Base-by-base conservation (phyloP, 2,113 vertebrate species). In the Capreolus pygargus region DNA sequence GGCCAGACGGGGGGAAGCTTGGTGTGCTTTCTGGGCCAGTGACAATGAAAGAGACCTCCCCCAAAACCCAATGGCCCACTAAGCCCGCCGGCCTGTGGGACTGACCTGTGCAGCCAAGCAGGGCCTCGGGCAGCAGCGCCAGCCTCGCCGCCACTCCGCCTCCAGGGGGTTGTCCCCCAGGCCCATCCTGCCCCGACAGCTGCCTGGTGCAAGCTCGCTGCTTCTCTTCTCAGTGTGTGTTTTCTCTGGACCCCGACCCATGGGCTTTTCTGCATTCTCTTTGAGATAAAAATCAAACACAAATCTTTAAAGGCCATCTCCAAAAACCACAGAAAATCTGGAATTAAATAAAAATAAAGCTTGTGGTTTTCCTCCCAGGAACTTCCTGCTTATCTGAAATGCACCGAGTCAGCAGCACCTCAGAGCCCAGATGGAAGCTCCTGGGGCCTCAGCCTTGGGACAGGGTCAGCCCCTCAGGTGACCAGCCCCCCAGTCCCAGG, bases 291-390 rank as follows among this genome's bases (percentile, higher is more conserved):
- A 97, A 96, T 70, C 95, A 93, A 89, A 85, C 55, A 33, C 54
- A 86, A 70, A 91, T 61, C 90, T 96, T 98, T 43, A 89, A 97
- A 97, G 92, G 50, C 76, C 86, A 36, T 81, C 97, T 98, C 97
- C 85, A 84, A 94, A 95, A 95, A 36, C 86, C 39, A 0, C 89
- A 97, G 85, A 82, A 45, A 1, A 67, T 84, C 89, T 78, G 76
- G 82, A 47, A 67, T 64, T 36, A 74, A 94, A 83, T 10, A 45
- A 93, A 96, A 98, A 97, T 91, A 83, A 98, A 98, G 78, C 60
- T 28, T 33, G 43, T 0, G 21, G 43, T 11, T 86, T 96, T 96
- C 87, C 91, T 39, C 90, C 0, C 0, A 0, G 0, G 70, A 74
- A 67, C 67, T 91, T 95, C 95, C 96, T 94, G 70, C 28, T 3